Base-by-base conservation (phyloP, 2,888 invertebrate genomes). In the Gisinianus flammeolus region DNA sequence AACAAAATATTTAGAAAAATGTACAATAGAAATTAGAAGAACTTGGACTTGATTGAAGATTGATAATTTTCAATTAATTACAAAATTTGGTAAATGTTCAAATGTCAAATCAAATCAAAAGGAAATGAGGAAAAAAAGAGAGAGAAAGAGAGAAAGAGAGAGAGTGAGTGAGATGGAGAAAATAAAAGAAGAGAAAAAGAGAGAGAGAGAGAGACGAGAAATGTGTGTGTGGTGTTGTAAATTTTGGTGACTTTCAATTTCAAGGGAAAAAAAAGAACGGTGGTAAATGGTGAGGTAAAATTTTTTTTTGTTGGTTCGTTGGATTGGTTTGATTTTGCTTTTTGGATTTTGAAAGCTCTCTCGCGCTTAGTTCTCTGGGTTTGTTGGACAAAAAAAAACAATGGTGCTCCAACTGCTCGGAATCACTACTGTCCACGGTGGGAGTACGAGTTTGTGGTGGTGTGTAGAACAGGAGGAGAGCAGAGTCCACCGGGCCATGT, bases 401-500 rank as follows among this genome's bases (percentile, higher is more conserved):
- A 70, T 70, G n/a, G 52, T 70, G 52, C 19, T 44, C 44, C 44
- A 44, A 44, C 44, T 44, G 44, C 44, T 44, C 44, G 19, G 44
- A 44, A 44, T 19, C 12, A 44, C 44, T 44, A 19, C 44, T 19
- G 44, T 44, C 44, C 24, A 56, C 22, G 66, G 74, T 22, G 70
- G 79, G 67, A 71, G 74, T 28, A 56, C 16, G 10, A 56, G 56
- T 10, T n/a, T 2, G 24, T 22, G 58, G 22, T 2, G 6, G 24
- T 22, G 58, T 22, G 22, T 8, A 58, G 22, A n/a, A 58, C 22
- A 58, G 24, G 62, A 62, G 24, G 70, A 76, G 82, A 80, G 76
- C 82, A 81, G 80, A 82, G 80, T 79, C 80, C 79, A 81, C 80
- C 81, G 79, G 80, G 62, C 73, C 73, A 73, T 73, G 73, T 73